Evolutionary conservation across 2,113 vertebrate species (phyloP).

Genomic region (Strix aluco): DNA sequence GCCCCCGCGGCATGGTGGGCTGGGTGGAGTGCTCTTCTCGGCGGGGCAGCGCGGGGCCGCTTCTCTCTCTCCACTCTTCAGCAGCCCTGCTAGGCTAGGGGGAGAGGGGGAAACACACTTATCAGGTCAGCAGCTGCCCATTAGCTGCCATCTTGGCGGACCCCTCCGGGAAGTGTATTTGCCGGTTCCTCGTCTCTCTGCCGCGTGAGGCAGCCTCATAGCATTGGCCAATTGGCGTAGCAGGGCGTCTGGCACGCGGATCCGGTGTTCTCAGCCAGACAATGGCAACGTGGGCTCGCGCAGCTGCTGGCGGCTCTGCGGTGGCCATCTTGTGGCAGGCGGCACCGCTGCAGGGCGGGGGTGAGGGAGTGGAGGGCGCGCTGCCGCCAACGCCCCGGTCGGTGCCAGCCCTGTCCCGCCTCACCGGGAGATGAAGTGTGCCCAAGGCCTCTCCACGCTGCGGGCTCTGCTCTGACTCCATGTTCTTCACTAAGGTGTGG

Average conservation of each 20-base stretch:
- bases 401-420: rapidly evolving
- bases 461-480: rapidly evolving
- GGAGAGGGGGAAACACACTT: neutral
- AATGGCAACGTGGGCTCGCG: neutral
- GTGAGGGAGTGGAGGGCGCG: too few species aligned
- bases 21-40: too few species aligned
- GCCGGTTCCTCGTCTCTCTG: rapidly evolving
- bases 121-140: neutral
- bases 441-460: rapidly evolving
- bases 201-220: neutral
- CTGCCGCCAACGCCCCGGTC: too few species aligned
- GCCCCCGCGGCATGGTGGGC: rapidly evolving
- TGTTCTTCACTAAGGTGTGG: neutral
- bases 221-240: neutral
- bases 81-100: neutral
- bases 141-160: neutral
- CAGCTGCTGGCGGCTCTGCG: rapidly evolving
- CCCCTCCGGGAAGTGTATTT: rapidly evolving
- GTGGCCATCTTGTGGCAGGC: neutral
- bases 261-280: neutral
- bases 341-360: rapidly evolving
- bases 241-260: rapidly evolving
- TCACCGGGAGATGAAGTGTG: too few species aligned
- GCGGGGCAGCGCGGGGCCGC: rapidly evolving
- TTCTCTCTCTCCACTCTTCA: rapidly evolving